Evolutionary conservation across 2,888 invertebrate species (phyloP).

Genomic region (Cantharis lateralis): DNA sequence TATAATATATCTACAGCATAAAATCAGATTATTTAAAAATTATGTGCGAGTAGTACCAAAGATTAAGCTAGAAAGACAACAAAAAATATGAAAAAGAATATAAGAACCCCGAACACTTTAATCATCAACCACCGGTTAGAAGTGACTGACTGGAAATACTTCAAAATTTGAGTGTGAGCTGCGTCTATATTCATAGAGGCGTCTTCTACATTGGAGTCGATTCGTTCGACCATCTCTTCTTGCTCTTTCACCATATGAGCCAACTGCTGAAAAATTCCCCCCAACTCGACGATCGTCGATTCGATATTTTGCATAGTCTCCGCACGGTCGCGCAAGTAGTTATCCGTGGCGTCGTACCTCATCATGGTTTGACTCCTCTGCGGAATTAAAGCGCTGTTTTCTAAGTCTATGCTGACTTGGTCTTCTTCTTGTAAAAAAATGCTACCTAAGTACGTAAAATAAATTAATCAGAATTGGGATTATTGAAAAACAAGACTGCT

Average conservation of each 20-base stretch:
- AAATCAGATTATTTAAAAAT: neutral
- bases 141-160: conserved; percentile 96
- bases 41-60: neutral
- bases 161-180: conserved; percentile 95
- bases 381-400: conserved; percentile 60
- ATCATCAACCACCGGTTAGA: conserved; percentile 99
- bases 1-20: neutral
- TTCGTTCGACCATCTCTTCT: conserved; percentile 97
- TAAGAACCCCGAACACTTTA: conserved; percentile 96
- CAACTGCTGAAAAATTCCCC: conserved; percentile 96
- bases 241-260: conserved; percentile 98
- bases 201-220: conserved; percentile 96
- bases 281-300: conserved; percentile 96
- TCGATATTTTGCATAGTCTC: conserved; percentile 99
- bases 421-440: conserved; percentile 62
- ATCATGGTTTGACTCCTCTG: conserved; percentile 65
- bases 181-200: conserved; percentile 96
- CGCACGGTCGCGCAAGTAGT: conserved; percentile 89
- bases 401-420: conserved; percentile 86
- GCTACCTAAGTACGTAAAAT: conserved; percentile 47
- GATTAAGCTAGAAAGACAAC: conserved; percentile 86
- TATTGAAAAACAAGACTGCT: neutral
- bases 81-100: conserved; percentile 99
- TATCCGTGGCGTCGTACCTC: conserved; percentile 84
- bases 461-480: no score